Conservation (phyloP, 2,888 invertebrate species). For the Thera obeliscata region DNA sequence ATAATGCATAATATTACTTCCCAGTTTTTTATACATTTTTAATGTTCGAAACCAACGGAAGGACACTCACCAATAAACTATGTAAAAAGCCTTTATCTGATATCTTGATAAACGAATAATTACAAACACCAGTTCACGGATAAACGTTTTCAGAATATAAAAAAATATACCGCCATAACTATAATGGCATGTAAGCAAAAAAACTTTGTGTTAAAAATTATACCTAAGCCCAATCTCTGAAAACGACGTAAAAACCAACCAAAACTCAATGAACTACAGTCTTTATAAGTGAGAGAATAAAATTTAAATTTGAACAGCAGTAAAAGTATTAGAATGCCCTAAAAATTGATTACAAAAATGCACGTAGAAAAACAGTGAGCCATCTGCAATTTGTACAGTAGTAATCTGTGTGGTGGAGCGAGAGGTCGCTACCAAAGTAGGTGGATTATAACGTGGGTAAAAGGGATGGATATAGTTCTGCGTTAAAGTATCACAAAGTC, state of each 20-base stretch:
- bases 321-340: constrained; percentile 57
- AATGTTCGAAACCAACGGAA: constrained; percentile 59
- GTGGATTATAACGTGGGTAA: constrained; percentile 49
- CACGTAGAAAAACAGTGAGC: constrained; percentile 77
- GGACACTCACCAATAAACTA: constrained; percentile 69
- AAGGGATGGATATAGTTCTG: constrained; percentile 59
- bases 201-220: constrained; percentile 76
- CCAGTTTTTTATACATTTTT: constrained; percentile 46
- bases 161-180: constrained; percentile 70
- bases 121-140: constrained; percentile 68
- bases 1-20: constrained; percentile 22
- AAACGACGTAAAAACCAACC: constrained; percentile 45
- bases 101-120: constrained; percentile 79
- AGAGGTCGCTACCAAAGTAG: constrained; percentile 47
- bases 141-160: constrained; percentile 70
- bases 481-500: constrained; percentile 56
- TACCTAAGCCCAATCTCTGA: constrained; percentile 41
- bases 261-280: constrained; percentile 27
- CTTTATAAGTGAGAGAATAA: constrained; percentile 14
- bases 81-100: constrained; percentile 69
- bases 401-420: constrained; percentile 65
- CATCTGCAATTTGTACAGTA: constrained; percentile 74
- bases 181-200: constrained; percentile 73
- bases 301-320: constrained; percentile 40
- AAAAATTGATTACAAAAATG: constrained; percentile 61